Base-by-base conservation (phyloP, 2,113 vertebrate genomes). In the Oreochromis spilurus region DNA sequence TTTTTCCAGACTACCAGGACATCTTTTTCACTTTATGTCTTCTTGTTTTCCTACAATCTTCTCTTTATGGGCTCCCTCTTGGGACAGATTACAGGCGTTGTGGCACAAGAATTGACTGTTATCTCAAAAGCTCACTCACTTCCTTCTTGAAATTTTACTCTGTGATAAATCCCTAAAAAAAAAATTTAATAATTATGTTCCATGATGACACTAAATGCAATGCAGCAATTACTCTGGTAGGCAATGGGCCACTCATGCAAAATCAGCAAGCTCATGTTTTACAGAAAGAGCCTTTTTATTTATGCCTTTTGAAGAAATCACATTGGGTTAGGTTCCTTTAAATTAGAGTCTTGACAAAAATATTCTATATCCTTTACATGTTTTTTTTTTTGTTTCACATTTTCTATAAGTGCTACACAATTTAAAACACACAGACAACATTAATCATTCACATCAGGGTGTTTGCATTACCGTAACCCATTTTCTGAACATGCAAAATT, bases 271-370 rank as follows among this genome's bases (percentile, higher is more conserved):
- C 40, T 57, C 50, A 12, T 4, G 5, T 86, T 92, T 24, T 92
- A 87, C 81, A 79, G 72, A 89, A 93, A 93, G 65, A 87, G 48
- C 9, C 24, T 84, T 83, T 91, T 93, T 87, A 87, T 94, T 92
- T 8, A 52, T 54, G 50, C 86, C 5, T 88, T 87, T 60, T 65
- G 17, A 84, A 80, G 54, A 45, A 52, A 87, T 92, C 53, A 92
- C 88, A 90, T 87, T 82, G 53, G n/a, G 52, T 62, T 67, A 8
- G 10, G 2, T 38, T 53, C 52, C 65, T 87, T 84, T 82, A 81
- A 91, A 87, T 84, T 70, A 82, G 29, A 84, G 83, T 91, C 58
- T 81, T 90, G 86, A 94, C 92, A 92, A 94, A 95, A 95, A 93
- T 94, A 92, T 78, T 87, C 65, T 55, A n/a, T 57, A 26, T 65